Base-by-base conservation (phyloP, 2,113 vertebrate genomes). In the Hipposideros armiger region DNA sequence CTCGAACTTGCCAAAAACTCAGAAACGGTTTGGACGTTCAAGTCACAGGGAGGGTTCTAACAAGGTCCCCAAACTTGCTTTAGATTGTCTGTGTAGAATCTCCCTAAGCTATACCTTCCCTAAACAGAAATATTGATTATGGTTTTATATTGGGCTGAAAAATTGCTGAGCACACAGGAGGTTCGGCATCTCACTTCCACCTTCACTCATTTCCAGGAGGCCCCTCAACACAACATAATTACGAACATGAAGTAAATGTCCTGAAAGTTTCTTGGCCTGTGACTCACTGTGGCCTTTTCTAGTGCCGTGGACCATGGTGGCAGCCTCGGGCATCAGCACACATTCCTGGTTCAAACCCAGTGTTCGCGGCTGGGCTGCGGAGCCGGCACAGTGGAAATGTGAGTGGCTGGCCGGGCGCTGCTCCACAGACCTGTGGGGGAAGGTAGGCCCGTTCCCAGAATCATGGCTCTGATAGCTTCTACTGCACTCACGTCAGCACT, bases 401-500 rank as follows among this genome's bases (percentile, higher is more conserved):
- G 58, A 69, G 60, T 4, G 42, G 36, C 11, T 0, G 40, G 32
- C 74, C 1, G 0, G 7, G 50, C 36, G 1, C 7, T 11, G 40
- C 24, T 81, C 62, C 22, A 22, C 7, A 67, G 85, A 56, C 26
- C 47, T 4, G 0, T 17, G 14, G 36, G 30, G 66, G 20, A 19
- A 19, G 14, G 9, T 1, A 5, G 0, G 64, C 19, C 4, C 0
- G 13, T 85, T 88, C 85, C 76, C 54, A 24, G 94, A 92, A 96
- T 4, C 7, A 10, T 0, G 5, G 80, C 54, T 84, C 87, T 24
- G 20, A 84, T 8, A 42, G 47, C 85, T 77, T 80, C 56, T 64
- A 10, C 40, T 42, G 67, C 36, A 1, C 73, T 87, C 92, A 91
- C n/a, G 54, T 94, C 93, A 97, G 54, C 1, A 15, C 66, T 77